Conservation (phyloP, 1,140 invertebrate species). For the Drosophila ficusphila region DNA sequence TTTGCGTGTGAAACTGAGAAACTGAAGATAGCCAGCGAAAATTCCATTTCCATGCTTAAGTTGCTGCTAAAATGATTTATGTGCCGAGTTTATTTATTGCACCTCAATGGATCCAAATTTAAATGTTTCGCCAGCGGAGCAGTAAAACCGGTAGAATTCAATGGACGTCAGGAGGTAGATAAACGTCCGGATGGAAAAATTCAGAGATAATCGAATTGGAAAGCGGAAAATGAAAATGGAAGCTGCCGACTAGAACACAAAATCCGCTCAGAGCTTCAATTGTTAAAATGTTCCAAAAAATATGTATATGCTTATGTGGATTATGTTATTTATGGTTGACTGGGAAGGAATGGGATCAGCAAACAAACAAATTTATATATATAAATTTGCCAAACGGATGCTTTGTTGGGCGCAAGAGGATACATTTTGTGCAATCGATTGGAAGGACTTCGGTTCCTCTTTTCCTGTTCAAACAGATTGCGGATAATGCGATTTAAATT, state of each 20-base stretch:
- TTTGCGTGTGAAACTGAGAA: constrained; percentile 27
- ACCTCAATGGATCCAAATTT: constrained; percentile 67
- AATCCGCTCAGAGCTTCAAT: constrained; percentile 49
- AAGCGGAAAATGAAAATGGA: constrained; percentile 47
- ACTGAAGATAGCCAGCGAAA: constrained; percentile 38
- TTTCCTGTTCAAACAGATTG: constrained; percentile 27
- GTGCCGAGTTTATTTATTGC: constrained; percentile 65
- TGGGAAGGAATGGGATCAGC: neutral
- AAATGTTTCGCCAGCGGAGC: constrained; percentile 36
- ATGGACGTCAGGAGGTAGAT: neutral
- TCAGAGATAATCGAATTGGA: constrained; percentile 55
- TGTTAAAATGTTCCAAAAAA: constrained; percentile 22
- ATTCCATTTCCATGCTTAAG: constrained; percentile 47
- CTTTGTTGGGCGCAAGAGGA: constrained; percentile 29
- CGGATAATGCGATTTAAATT: constrained; percentile 40
- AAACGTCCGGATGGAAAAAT: constrained; percentile 19
- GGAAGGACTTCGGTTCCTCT: constrained; percentile 25
- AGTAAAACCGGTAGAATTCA: constrained; percentile 17
- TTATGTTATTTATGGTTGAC: constrained; percentile 57
- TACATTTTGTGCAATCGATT: constrained; percentile 38
- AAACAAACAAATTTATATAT: constrained; percentile 19
- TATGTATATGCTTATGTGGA: constrained; percentile 36
- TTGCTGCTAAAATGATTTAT: constrained; percentile 66
- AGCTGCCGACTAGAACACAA: constrained; percentile 48
- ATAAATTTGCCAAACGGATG: constrained; percentile 28